Base-by-base conservation (phyloP, 1,140 invertebrate genomes). In the Fopius arisanus region DNA sequence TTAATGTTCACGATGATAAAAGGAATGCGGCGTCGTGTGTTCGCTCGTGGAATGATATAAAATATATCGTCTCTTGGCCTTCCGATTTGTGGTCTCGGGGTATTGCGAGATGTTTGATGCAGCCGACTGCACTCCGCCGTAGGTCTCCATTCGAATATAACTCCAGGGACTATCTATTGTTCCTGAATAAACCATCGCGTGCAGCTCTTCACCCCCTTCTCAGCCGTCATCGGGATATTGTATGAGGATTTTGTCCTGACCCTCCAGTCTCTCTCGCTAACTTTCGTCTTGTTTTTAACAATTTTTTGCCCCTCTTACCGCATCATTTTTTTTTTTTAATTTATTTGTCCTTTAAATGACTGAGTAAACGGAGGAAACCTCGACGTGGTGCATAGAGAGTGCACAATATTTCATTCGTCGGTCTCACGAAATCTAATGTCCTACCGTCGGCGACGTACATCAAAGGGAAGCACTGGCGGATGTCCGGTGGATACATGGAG, bases 151-250 rank as follows among this genome's bases (percentile, higher is more conserved):
- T 65, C 21, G 72, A 74, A 69, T 69, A 73, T 77, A 67, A 74
- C 65, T 48, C 26, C 7, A 28, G 62, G 59, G 70, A 41, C 76
- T 81, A 79, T 84, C 82, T 83, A 85, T 84, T 85, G 80, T 85
- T 81, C 79, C 70, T 84, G 83, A 85, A 84, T 85, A 85, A 84
- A 84, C 81, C 82, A 85, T 84, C 78, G 80, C 77, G 76, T 70
- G 40, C 21, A 78, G 76, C 77, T 76, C 76, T 78, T 76, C 40
- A 69, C 21, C 75, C 65, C 73, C 10, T 31, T 48, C 62, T 29
- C 73, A 75, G 67, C 74, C 68, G 77, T 78, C 77, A 40, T 70
- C 51, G 28, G 28, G 48, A 29, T 26, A 23, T 12, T 59, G 21
- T 2, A 26, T 2, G 10, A 26, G 54, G 19, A 59, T 59, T 59